Conservation (phyloP, 2,888 invertebrate genomes). For the Drosophila colorata region DNA sequence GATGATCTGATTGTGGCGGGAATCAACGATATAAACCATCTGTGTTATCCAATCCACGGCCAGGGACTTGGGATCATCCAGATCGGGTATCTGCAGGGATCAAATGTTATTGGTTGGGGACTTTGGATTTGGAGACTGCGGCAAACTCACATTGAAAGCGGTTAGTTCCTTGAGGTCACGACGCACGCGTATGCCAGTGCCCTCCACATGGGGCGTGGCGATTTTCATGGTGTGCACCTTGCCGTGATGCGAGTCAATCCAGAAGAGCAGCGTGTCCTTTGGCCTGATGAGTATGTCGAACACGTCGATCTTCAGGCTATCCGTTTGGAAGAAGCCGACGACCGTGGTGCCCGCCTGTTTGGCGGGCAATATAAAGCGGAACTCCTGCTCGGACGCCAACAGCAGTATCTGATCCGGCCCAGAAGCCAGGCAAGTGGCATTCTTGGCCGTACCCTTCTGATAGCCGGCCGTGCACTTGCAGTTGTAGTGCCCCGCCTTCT, state of each 20-base stretch:
- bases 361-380: conserved; percentile 84
- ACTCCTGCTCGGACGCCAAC: conserved; percentile 85
- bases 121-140: background rate
- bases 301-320: conserved; percentile 88
- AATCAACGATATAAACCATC: conserved; percentile 90
- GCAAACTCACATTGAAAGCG: conserved; percentile 81
- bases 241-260: conserved; percentile 85
- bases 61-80: conserved; percentile 90
- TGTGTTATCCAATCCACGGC: conserved; percentile 90
- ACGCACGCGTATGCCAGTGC: conserved; percentile 67
- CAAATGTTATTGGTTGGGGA: background rate
- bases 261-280: conserved; percentile 84
- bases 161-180: conserved; percentile 83
- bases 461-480: conserved; percentile 90
- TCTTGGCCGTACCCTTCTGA: conserved; percentile 85
- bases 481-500: conserved; percentile 86
- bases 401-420: conserved; percentile 84
- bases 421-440: conserved; percentile 87
- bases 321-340: conserved; percentile 88
- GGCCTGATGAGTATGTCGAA: conserved; percentile 88
- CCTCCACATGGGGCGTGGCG: conserved; percentile 82
- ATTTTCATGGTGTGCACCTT: conserved; percentile 85
- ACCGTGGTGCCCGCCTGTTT: conserved; percentile 85
- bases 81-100: conserved; percentile 85
- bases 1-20: conserved; percentile 84